Evolutionary conservation across 2,797 vertebrate species (phyloP), one percentile per base, ranked within the genome.

Genomic region (Coregonus sp.): DNA sequence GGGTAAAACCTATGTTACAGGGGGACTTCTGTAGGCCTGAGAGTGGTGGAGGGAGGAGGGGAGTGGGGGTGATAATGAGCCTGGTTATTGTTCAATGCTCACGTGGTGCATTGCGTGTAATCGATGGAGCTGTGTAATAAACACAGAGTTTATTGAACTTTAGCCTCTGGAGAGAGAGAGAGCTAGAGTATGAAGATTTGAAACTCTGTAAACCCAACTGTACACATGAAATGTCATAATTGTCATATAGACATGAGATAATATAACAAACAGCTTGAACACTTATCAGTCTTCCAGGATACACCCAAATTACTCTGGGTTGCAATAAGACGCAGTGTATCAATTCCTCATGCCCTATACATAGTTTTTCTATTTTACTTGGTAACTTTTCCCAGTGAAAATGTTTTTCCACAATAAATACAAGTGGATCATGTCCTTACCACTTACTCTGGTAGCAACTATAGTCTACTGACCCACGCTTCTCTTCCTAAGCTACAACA

Each of bases 11-110:
- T 40, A 40, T 40, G 73, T 92, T 90, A 87, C 82, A 56, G 83
- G 87, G 9, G 87, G 89, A 88, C 82, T 90, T 85, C 80, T 84
- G 85, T 85, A 89, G 83, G 84, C 88, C 82, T 78, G 81, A 85
- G 88, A 89, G 71, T 40, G 40, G 9, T 40, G 40, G 37, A 40
- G 50, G 6, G 29, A 47, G 56, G 73, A 16, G 12, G 15, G 20
- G 89, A 91, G 89, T 90, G 82, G 91, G 79, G 16, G 79, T 40
- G 40, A 84, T 94, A 94, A 95, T 90, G 92, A 86, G 84, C 76
- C 72, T 82, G 85, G 82, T 87, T 91, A 91, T 93, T 94, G 91
- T 93, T 86, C 82, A 84, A 86, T 78, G 75, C 87, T 88, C 92
- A 93, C 84, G 84, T 81, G 82, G 80, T 83, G 4, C 54, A 84